These are phyloP conservation scores for Notodonta dromedarius DNA, from an alignment of 2,888 invertebrate species.

Conservation along the genomic window DNA sequence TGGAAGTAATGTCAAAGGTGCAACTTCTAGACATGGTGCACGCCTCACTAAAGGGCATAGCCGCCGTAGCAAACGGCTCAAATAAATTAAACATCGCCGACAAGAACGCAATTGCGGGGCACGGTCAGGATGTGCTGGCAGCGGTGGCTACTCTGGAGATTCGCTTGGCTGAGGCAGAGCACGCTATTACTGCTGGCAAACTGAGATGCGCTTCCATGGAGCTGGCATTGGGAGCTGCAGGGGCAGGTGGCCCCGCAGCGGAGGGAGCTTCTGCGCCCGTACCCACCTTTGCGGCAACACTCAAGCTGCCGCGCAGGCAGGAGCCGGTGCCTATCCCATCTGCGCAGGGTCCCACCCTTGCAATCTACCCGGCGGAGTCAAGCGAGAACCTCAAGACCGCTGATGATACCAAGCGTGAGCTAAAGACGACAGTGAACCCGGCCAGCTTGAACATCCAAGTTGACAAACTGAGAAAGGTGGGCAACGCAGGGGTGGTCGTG, in stretches of 20 bases:
- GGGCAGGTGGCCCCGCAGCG: no score
- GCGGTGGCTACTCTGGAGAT: slow-evolving; percentile 12
- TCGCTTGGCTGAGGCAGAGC: neutral
- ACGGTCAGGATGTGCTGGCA: slow-evolving; percentile 14
- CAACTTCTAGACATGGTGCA: slow-evolving; percentile 11
- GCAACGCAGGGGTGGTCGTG: slow-evolving; percentile 4
- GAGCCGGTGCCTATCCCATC: slow-evolving; percentile 1
- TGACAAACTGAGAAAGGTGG: neutral
- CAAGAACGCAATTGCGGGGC: neutral
- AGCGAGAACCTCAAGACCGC: neutral
- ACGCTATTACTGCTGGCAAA: neutral
- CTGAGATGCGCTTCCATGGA: no score
- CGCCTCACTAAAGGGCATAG: slow-evolving; percentile 11
- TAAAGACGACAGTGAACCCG: neutral
- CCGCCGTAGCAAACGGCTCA: slow-evolving; percentile 4
- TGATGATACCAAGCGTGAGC: slow-evolving; percentile 6
- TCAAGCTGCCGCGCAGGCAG: slow-evolving; percentile 9
- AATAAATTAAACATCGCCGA: slow-evolving; percentile 18
- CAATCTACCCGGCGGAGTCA: neutral
- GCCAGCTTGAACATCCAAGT: slow-evolving; percentile 19
- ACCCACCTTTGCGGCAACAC: neutral
- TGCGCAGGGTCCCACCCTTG: slow-evolving; percentile 3
- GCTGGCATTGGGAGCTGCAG: no score
- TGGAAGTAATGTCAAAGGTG: no score
- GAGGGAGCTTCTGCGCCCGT: no score